Evolutionary conservation across 2,888 invertebrate genomes (phyloP).

Genomic region (Melitaea athalia): DNA sequence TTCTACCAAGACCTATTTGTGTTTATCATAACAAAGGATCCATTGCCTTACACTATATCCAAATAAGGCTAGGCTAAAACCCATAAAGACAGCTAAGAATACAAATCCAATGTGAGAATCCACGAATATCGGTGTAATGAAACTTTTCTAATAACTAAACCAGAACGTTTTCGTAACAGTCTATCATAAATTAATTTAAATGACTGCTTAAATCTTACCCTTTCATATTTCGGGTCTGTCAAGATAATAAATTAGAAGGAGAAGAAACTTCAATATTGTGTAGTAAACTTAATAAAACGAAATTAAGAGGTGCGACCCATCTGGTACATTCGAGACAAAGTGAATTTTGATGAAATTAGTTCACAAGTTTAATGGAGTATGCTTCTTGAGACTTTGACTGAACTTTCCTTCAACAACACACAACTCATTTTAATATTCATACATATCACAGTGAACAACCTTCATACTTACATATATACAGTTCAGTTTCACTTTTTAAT

Average conservation of each 20-base stretch:
- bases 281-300: slow-evolving; percentile 74
- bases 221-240: slow-evolving; percentile 42
- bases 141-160: too few relatives aligned
- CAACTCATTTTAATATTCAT: slow-evolving; percentile 37
- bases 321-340: slow-evolving; percentile 72
- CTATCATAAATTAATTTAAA: slow-evolving; percentile 24
- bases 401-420: slow-evolving; percentile 40
- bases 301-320: slow-evolving; percentile 74
- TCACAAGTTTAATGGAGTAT: slow-evolving; percentile 73
- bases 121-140: too few relatives aligned
- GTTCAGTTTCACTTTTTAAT: not conserved
- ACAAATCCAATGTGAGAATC: too few relatives aligned
- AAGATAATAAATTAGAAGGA: slow-evolving; percentile 46
- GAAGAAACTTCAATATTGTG: slow-evolving; percentile 70
- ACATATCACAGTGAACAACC: slow-evolving; percentile 24
- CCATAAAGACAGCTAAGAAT: too few relatives aligned
- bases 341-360: slow-evolving; percentile 78
- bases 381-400: slow-evolving; percentile 49
- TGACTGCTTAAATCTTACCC: slow-evolving; percentile 23
- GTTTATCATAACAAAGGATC: too few relatives aligned
- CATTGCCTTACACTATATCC: too few relatives aligned
- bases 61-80: too few relatives aligned
- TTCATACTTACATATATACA: not conserved
- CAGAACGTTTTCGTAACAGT: slow-evolving; percentile 1
- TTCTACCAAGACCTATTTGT: too few relatives aligned